These are phyloP conservation scores for Stenolophus ochropezus DNA, from an alignment of 2,888 invertebrate species.

Conservation along the genomic window DNA sequence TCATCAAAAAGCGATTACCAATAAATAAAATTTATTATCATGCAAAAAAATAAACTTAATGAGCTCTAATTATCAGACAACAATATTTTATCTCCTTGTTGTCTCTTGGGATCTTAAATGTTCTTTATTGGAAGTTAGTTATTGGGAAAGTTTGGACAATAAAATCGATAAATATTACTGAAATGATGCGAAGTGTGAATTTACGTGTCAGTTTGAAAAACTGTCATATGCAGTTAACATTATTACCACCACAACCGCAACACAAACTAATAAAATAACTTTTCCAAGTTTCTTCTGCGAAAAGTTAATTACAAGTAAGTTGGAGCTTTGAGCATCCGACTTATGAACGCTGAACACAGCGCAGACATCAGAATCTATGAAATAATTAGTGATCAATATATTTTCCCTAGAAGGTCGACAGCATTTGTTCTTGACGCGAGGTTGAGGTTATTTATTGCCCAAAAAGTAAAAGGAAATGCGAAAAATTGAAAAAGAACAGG, in stretches of 20 bases:
- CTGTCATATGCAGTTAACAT: neutral
- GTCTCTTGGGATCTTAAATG: too few species aligned
- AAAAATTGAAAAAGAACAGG: slow-evolving; percentile 14
- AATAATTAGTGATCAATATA: slow-evolving; percentile 27
- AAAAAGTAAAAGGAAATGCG: slow-evolving; percentile 22
- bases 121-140: too few species aligned
- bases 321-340: neutral
- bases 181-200: neutral
- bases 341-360: neutral
- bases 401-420: slow-evolving; percentile 11
- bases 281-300: neutral
- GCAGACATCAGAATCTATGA: neutral
- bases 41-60: too few species aligned
- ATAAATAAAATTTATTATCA: too few species aligned
- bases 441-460: neutral
- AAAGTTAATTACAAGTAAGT: slow-evolving; percentile 22
- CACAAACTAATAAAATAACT: slow-evolving; percentile 22
- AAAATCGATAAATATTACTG: neutral
- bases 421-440: slow-evolving; percentile 8
- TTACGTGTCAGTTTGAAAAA: neutral
- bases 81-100: too few species aligned
- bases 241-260: neutral
- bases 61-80: too few species aligned
- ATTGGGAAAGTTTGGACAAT: too few species aligned
- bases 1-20: too few species aligned